These are phyloP conservation scores for Aphrophora alni DNA, from an alignment of 2,888 invertebrate species.

Conservation along the genomic window DNA sequence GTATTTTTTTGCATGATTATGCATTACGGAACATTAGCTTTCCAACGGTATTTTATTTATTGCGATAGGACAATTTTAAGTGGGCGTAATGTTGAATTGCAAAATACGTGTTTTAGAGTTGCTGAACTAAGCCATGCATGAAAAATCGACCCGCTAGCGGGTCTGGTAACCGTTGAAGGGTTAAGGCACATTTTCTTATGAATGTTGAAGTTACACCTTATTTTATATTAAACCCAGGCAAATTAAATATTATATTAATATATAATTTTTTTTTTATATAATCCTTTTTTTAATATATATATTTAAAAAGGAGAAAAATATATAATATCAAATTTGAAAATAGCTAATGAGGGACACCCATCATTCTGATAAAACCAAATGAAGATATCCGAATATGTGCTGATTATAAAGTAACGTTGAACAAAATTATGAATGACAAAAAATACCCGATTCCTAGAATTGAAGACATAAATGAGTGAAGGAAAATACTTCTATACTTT, in stretches of 20 bases:
- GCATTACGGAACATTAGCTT: too few relatives aligned
- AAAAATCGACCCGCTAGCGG: too few relatives aligned
- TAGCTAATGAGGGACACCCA: slow-evolving; percentile 41
- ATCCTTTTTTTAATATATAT: too few relatives aligned
- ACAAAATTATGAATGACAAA: slow-evolving; percentile 29
- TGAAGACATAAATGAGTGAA: slow-evolving; percentile 34
- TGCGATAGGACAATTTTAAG: too few relatives aligned
- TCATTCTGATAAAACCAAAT: slow-evolving; percentile 33
- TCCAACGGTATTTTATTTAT: too few relatives aligned
- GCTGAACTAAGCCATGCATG: too few relatives aligned
- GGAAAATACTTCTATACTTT: slow-evolving; percentile 34
- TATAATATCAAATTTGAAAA: slow-evolving; percentile 35
- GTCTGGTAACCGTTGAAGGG: too few relatives aligned
- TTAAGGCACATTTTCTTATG: slow-evolving; percentile 2
- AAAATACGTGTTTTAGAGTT: too few relatives aligned
- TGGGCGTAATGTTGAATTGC: too few relatives aligned
- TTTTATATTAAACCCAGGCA: slow-evolving; percentile 38
- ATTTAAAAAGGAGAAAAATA: slow-evolving; percentile 30
- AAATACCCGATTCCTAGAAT: slow-evolving; percentile 41
- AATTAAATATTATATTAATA: slow-evolving; percentile 37
- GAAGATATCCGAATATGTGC: slow-evolving; percentile 37
- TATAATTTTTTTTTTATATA: too few relatives aligned
- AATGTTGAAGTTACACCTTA: slow-evolving; percentile 29
- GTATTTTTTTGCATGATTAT: too few relatives aligned
- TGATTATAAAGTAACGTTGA: slow-evolving; percentile 44